Conservation (phyloP, 2,888 invertebrate genomes). For the Melangyna quadrimaculata region DNA sequence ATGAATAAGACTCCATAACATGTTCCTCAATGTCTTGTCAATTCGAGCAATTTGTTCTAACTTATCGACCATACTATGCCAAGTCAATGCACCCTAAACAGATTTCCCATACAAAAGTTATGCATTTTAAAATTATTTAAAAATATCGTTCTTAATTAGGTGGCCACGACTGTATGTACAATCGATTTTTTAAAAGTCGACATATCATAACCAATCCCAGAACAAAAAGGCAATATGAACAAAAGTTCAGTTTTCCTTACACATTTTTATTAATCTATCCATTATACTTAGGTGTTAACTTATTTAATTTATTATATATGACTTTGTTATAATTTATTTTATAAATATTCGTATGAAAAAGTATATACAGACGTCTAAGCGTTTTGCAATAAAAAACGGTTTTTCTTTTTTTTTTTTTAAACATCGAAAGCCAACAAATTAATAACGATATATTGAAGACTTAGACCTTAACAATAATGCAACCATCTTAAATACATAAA, state of each 20-base stretch:
- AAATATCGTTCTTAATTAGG: too few relatives aligned
- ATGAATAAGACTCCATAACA: too few relatives aligned
- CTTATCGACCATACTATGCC: too few relatives aligned
- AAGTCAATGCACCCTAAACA: too few relatives aligned
- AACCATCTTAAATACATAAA: neutral
- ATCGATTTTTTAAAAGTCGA: too few relatives aligned
- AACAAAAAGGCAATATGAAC: neutral
- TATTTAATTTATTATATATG: slow-evolving; percentile 8
- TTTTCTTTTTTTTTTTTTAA: neutral
- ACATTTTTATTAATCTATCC: neutral
- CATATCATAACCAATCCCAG: too few relatives aligned
- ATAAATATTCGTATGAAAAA: slow-evolving; percentile 11
- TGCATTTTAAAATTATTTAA: too few relatives aligned
- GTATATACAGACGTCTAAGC: slow-evolving; percentile 4
- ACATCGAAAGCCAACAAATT: slow-evolving; percentile 4
- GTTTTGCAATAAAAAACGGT: neutral
- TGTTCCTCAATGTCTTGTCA: too few relatives aligned
- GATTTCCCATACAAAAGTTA: too few relatives aligned
- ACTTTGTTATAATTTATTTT: neutral
- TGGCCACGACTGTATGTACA: too few relatives aligned
- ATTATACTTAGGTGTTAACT: neutral
- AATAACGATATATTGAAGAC: neutral
- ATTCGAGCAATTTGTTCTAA: too few relatives aligned
- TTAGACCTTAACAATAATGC: neutral
- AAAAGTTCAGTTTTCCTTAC: neutral